Evolutionary conservation across 92 coral and sea anemone genomes (phyloP).

Genomic region (Virgularia gustaviana): DNA sequence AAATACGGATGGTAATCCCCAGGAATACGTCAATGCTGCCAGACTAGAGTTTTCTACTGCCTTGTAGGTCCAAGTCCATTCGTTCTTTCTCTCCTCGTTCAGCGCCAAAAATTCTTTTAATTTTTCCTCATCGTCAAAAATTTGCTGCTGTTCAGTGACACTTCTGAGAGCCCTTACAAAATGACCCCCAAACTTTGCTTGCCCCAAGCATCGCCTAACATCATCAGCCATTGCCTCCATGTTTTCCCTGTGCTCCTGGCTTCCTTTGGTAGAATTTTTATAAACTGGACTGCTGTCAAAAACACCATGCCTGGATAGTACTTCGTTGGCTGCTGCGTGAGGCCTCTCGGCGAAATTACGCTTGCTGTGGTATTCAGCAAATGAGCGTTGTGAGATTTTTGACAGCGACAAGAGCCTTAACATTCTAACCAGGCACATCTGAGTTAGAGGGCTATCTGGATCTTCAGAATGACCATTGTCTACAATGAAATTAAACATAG

Average conservation of each 20-base stretch:
- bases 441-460: conserved; percentile 60
- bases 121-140: conserved; percentile 53
- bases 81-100: conserved; percentile 43
- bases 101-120: conserved; percentile 44
- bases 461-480: conserved; percentile 56
- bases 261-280: conserved; percentile 23
- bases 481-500: conserved; percentile 41
- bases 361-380: too few species aligned
- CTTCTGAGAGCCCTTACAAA: conserved; percentile 48
- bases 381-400: conserved; percentile 32
- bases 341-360: conserved; percentile 50
- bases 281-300: conserved; percentile 40
- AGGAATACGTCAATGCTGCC: conserved; percentile 21
- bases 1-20: conserved; percentile 20
- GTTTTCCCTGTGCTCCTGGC: conserved; percentile 45
- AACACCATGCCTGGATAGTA: conserved; percentile 54
- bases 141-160: background rate
- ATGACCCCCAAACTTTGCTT: conserved; percentile 39
- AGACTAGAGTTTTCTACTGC: conserved; percentile 6
- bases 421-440: conserved; percentile 58
- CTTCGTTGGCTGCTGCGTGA: conserved; percentile 57
- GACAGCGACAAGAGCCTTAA: conserved; percentile 20
- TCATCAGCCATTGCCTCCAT: conserved; percentile 54
- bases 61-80: conserved; percentile 46
- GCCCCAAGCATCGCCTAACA: conserved; percentile 33